A percentile compares a stretch with the other conserved stretches of the same genome.
Conservation (phyloP, 2,888 invertebrate genomes). For the Heteropelma amictum region DNA sequence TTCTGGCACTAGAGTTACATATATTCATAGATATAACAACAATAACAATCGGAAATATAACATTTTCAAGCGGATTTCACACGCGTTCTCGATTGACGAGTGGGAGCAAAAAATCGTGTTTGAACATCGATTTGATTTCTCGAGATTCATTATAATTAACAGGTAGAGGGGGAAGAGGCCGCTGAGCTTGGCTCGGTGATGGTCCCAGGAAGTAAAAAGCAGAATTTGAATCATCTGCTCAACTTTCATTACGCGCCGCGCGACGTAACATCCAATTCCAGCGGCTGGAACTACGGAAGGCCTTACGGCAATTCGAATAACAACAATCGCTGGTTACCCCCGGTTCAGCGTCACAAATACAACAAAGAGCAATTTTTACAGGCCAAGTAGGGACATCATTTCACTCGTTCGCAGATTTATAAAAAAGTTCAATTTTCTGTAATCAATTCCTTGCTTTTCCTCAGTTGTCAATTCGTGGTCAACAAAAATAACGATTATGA, state of each 20-base stretch:
- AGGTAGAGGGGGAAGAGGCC: conserved; percentile 80
- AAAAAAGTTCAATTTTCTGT: conserved; percentile 8
- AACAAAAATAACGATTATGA: conserved; percentile 89
- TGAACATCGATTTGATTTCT: background rate
- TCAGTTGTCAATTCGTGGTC: conserved; percentile 97
- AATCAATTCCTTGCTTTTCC: conserved; percentile 61
- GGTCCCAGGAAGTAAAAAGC: conserved; percentile 92
- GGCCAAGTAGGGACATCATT: conserved; percentile 85
- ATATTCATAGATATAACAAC: too few relatives aligned
- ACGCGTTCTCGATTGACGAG: background rate
- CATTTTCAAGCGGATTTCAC: too few relatives aligned
- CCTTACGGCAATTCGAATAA: conserved; percentile 68
- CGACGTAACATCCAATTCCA: conserved; percentile 77
- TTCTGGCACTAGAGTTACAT: too few relatives aligned
- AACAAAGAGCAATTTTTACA: conserved; percentile 96
- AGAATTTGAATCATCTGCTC: conserved; percentile 95
- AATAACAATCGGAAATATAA: too few relatives aligned
- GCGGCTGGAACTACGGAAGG: conserved; percentile 67
- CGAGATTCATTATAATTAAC: conserved; percentile 8
- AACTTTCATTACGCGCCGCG: conserved; percentile 92
- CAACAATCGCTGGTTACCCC: conserved; percentile 77
- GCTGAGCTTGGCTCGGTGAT: conserved; percentile 91
- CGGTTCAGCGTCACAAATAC: conserved; percentile 84
- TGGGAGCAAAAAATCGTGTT: background rate
- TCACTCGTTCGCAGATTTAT: background rate